Percentiles rank a stretch among this genome's conserved stretches.
These are phyloP conservation scores for Pseudomugil tenellus DNA, from an alignment of 2,797 vertebrate genomes.

Conservation along the genomic window DNA sequence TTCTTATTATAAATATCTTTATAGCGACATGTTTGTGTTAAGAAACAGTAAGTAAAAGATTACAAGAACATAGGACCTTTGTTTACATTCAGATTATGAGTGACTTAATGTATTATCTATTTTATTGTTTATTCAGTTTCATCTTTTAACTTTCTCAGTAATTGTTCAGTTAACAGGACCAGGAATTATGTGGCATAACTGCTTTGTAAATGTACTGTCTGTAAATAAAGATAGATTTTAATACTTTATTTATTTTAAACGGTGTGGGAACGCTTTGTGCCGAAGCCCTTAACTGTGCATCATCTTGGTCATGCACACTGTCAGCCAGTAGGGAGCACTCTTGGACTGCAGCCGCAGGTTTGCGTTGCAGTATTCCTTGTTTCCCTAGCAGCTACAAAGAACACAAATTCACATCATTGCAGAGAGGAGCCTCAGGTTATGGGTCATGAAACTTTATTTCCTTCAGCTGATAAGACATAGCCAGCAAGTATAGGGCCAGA, in stretches of 20 bases:
- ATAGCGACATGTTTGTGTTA: not conserved
- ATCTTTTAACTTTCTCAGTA: not conserved
- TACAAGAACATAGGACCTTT: constrained; percentile 5
- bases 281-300: not conserved
- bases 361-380: constrained; percentile 1
- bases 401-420: constrained; percentile 58
- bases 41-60: constrained; percentile 27
- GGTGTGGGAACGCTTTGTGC: not conserved
- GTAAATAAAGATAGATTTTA: constrained; percentile 73
- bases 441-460: constrained; percentile 75
- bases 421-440: constrained; percentile 63
- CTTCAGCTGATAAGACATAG: constrained; percentile 70
- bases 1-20: not conserved
- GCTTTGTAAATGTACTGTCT: constrained; percentile 38
- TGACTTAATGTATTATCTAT: not conserved
- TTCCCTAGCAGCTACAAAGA: constrained; percentile 37
- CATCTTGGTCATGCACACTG: constrained; percentile 17
- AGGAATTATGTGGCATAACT: constrained; percentile 7
- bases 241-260: not conserved
- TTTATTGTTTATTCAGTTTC: constrained; percentile 6
- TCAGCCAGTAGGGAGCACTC: constrained; percentile 75
- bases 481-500: constrained; percentile 48
- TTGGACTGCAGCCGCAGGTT: constrained; percentile 50
- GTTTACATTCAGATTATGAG: constrained; percentile 4
- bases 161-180: not conserved